These are phyloP conservation scores for Magallana ariakensis DNA, from an alignment of 1,140 invertebrate species.

Conservation along the genomic window DNA sequence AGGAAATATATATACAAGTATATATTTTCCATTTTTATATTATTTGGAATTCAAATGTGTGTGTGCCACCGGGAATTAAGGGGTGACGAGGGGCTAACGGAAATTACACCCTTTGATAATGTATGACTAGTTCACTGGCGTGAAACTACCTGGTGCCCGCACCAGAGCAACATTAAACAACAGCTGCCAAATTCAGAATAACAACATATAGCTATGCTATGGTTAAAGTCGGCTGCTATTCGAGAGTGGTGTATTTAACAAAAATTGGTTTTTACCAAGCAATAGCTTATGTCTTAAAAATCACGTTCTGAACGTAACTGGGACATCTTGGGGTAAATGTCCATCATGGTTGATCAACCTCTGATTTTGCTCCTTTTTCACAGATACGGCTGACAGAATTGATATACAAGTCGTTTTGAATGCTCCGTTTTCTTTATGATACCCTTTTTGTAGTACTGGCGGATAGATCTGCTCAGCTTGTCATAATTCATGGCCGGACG, in stretches of 20 bases:
- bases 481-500: slow-evolving; percentile 99
- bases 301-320: background rate
- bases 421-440: slow-evolving; percentile 99
- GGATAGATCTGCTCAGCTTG: slow-evolving; percentile 97
- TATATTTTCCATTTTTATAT: background rate
- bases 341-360: background rate
- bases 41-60: background rate
- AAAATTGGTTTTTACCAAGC: background rate
- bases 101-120: background rate
- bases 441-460: slow-evolving; percentile 99
- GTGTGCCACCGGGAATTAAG: background rate
- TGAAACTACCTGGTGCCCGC: slow-evolving; percentile 4
- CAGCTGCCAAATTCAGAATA: slow-evolving; percentile 4
- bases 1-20: background rate
- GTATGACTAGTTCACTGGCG: background rate
- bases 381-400: slow-evolving; percentile 96
- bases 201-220: background rate
- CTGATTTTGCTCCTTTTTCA: slow-evolving; percentile 32
- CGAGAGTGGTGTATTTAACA: background rate
- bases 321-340: slow-evolving; percentile 18
- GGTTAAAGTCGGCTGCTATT: background rate
- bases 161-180: slow-evolving; percentile 6
- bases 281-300: background rate
- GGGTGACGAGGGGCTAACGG: background rate
- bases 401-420: slow-evolving; percentile 98